Base-by-base conservation (phyloP, 2,888 invertebrate species). In the Ophraella communa region DNA sequence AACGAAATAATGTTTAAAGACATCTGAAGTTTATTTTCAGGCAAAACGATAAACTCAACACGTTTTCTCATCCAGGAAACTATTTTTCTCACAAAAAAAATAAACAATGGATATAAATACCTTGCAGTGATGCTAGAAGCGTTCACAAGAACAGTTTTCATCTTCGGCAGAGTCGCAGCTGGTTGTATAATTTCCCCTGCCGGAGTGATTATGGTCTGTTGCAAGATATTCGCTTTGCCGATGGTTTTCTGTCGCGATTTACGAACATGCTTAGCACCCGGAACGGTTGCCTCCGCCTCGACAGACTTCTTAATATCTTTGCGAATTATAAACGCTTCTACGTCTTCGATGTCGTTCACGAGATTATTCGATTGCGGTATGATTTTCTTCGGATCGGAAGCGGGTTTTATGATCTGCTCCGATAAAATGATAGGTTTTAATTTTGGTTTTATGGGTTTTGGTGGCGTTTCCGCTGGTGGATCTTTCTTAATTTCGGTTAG, bases 121-220 rank as follows among this genome's bases (percentile, higher is more conserved):
- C 35, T 10, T 20, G 54, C n/a, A 54, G 7, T 20, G 35, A 39
- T 27, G 21, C 11, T 11, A n/a, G 35, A 3, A 1, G 54, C 39
- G 23, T 39, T 54, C 5, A 35, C 39, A 23, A 54, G 20, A 20
- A 33, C 20, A n/a, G 21, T 24, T 30, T 62, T 82, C 75, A 68
- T 86, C 85, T 47, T 73, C 59, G 10, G 60, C 7, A 17, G 8
- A 14, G 23, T 14, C 11, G 17, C 56, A 27, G 51, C 64, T 3
- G 78, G 74, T 67, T 80, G 79, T 18, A 81, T 73, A 17, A 80
- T 75, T 65, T 81, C 79, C 11, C 81, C 81, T 2, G 78, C 76
- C 3, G 83, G 79, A 30, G 81, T 81, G 24, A 83, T 83, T 23
- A 83, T 83, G 0, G 83, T 81, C 67, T 83, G 82, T 62, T 82